A percentile compares a stretch with the other conserved stretches of the same genome.
These are phyloP conservation scores for Melieria omissa DNA, from an alignment of 2,888 invertebrate genomes.

Conservation along the genomic window DNA sequence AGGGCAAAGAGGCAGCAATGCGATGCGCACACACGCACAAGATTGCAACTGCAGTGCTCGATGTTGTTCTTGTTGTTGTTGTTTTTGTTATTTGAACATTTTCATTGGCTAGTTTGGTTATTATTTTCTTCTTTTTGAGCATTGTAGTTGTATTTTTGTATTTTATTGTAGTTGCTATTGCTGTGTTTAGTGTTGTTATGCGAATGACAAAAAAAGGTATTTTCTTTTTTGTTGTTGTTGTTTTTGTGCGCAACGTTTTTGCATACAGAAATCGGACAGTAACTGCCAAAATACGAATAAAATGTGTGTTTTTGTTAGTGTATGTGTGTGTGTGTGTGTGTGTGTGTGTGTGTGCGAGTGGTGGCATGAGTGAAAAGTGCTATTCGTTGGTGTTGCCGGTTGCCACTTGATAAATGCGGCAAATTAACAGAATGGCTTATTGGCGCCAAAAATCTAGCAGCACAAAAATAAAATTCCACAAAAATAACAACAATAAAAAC, in stretches of 20 bases:
- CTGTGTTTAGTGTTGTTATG: not conserved
- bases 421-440: slow-evolving; percentile 56
- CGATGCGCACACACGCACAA: not conserved
- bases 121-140: too few relatives aligned
- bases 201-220: too few relatives aligned
- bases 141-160: too few relatives aligned
- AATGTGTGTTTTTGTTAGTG: too few relatives aligned
- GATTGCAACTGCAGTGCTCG: not conserved
- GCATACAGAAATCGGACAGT: too few relatives aligned
- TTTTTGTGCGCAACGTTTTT: too few relatives aligned
- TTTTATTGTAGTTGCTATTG: too few relatives aligned
- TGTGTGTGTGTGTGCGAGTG: slow-evolving; percentile 17
- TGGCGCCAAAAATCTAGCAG: slow-evolving; percentile 58
- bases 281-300: too few relatives aligned
- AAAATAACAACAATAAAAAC: not conserved
- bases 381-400: slow-evolving; percentile 33
- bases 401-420: slow-evolving; percentile 51
- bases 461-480: slow-evolving; percentile 15
- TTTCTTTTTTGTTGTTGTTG: too few relatives aligned
- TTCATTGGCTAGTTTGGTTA: too few relatives aligned
- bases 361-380: not conserved
- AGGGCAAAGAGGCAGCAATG: slow-evolving; percentile 2
- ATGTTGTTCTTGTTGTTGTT: slow-evolving; percentile 6
- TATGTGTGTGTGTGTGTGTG: slow-evolving; percentile 15
- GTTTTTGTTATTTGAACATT: not conserved